Evolutionary conservation across 2,113 vertebrate genomes (phyloP), one percentile per base, ranked within the genome.

Genomic region (Hyperopisus bebe): DNA sequence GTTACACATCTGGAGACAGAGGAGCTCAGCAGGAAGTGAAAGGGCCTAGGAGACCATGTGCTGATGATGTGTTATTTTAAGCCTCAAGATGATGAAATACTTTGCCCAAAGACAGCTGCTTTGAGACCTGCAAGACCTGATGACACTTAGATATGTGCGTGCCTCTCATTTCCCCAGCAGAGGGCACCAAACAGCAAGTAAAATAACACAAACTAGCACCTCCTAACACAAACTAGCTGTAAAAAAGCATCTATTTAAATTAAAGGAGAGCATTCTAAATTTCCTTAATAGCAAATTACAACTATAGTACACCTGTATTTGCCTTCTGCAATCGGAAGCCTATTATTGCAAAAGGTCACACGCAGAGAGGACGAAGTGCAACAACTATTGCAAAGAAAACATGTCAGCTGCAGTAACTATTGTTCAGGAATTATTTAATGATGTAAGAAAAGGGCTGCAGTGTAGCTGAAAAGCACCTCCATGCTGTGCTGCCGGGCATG

Each of bases 91-190:
- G n/a, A 27, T 17, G n/a, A 51, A 86, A 86, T 31, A 31, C 48
- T 87, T 51, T 58, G 17, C 7, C 27, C 86, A 24, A 44, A 74
- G 44, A 88, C 50, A 31, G 62, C 66, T 70, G 11, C 24, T 46
- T 74, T n/a, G n/a, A 15, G 19, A 58, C 46, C 85, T 31, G 85
- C 1, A 35, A 55, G 35, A 80, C 35, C 35, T 80, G 35, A 80
- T 17, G 31, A 5, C 74, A 42, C 27, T 70, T 39, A 80, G 35
- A 80, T 80, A 80, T 35, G 35, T 42, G 74, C 35, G 39, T 19
- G 74, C 3, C 35, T 5, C 17, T 42, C n/a, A 13, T 86, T 17
- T 55, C 87, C 91, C 93, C 95, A 95, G 91, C 92, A 86, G 94
- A 90, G 91, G 94, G 93, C 92, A 77, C 89, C 87, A 42, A 88